Evolutionary conservation across 1,140 invertebrate genomes (phyloP).

Genomic region (Hycleus phaleratus): DNA sequence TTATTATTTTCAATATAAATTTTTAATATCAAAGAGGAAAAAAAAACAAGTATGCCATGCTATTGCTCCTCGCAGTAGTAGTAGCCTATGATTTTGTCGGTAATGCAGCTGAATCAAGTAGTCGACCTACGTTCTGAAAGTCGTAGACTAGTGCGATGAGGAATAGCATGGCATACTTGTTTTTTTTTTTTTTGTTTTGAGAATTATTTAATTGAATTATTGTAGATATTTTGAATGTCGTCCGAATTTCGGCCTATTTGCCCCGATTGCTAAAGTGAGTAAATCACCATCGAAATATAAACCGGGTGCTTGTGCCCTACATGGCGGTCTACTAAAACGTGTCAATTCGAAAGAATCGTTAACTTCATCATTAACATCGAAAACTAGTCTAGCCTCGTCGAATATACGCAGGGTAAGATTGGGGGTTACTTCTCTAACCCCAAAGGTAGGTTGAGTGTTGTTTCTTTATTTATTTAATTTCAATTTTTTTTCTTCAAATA

Average conservation of each 20-base stretch:
- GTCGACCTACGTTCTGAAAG: too few relatives aligned
- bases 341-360: conserved; percentile 81
- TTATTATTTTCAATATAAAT: conserved; percentile 34
- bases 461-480: background rate
- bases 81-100: too few relatives aligned
- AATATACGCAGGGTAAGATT: conserved; percentile 54
- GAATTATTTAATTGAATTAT: conserved; percentile 10
- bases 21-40: background rate
- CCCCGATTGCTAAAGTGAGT: conserved; percentile 79
- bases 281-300: conserved; percentile 70
- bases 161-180: too few relatives aligned
- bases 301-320: conserved; percentile 54
- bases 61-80: too few relatives aligned
- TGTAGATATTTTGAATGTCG: conserved; percentile 90
- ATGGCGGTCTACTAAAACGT: conserved; percentile 53
- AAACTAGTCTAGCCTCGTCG: conserved; percentile 54
- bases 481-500: conserved; percentile 2
- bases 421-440: conserved; percentile 58
- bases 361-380: conserved; percentile 67
- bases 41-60: background rate
- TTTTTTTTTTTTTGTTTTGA: background rate
- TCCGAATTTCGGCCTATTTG: conserved; percentile 86
- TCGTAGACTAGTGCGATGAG: too few relatives aligned
- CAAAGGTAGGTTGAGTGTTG: conserved; percentile 56
- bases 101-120: too few relatives aligned